Conservation (phyloP, 2,797 vertebrate genomes). For the Falco naumanni region DNA sequence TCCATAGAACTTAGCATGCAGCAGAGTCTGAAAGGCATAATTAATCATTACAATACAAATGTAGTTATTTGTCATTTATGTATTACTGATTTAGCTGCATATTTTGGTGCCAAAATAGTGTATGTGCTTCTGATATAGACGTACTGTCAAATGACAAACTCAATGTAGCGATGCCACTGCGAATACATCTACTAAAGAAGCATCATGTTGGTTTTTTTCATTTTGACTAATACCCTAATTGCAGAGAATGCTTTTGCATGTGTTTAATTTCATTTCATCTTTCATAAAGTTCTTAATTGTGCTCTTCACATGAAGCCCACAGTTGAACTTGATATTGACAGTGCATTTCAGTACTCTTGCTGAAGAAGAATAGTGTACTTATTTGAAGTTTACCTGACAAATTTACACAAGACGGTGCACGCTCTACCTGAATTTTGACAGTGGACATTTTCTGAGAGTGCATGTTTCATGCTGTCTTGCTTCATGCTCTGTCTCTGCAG, state of each 20-base stretch:
- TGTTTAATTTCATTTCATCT: not conserved
- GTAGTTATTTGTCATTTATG: not conserved
- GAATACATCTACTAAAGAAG: not conserved
- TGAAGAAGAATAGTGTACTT: not conserved
- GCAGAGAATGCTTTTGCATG: not conserved
- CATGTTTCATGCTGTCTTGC: not conserved
- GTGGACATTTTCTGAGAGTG: not conserved
- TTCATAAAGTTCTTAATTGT: not conserved
- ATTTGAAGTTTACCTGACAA: not conserved
- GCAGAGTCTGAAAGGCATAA: not conserved
- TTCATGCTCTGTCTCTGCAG: not conserved
- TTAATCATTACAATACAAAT: not conserved
- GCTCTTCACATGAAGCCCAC: not conserved
- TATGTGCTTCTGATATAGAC: not conserved
- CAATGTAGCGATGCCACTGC: not conserved
- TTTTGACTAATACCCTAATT: not conserved
- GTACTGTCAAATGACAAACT: not conserved
- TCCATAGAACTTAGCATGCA: not conserved
- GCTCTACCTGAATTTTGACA: not conserved
- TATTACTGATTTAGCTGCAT: not conserved
- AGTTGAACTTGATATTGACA: not conserved
- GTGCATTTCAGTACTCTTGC: not conserved
- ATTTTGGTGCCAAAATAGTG: not conserved
- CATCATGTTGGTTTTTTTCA: fast-evolving
- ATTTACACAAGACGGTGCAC: not conserved